Base-by-base conservation (phyloP, 2,797 vertebrate genomes). In the Sebastes paucispinis region DNA sequence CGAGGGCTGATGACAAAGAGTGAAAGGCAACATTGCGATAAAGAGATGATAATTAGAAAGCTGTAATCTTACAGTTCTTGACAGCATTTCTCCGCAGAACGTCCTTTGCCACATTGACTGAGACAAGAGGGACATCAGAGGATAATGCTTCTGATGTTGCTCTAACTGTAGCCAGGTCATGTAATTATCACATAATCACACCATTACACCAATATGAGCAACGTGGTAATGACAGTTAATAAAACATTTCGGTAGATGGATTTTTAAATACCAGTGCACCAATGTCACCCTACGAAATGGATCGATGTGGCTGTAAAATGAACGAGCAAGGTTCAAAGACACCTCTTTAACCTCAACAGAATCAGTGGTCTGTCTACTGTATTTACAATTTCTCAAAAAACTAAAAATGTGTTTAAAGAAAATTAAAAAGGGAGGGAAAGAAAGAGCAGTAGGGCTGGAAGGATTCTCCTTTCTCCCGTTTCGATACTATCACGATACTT, bases 11-110 rank as follows among this genome's bases (percentile, higher is more conserved):
- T 31, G 67, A 70, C 74, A 74, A 74, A 69, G 66, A 64, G 16
- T 43, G 60, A 81, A 50, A 22, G 65, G 36, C 31, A 77, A 58
- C 66, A 67, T 1, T 52, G 22, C 79, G 63, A 84, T 81, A 60
- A 90, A 84, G 71, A 79, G 52, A 70, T 6, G n/a, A 79, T 81
- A 69, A 83, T 89, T 74, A 85, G 9, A 75, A 75, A 34, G 65
- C 67, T 71, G 27, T 82, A 75, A 69, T 81, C 34, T 39, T 68
- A 58, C 43, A 31, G 55, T 54, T 77, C 39, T 34, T 85, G 73
- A 87, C 76, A 62, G 62, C 71, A 24, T 76, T 47, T 84, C 78
- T 64, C 75, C 6, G 6, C 52, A 68, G 75, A 77, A 20, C 24
- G 11, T 10, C 22, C 34, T 79, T 68, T 8, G 16, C 31, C 66